Percentiles rank a stretch among this genome's conserved stretches.
Conservation (phyloP, 1,140 invertebrate genomes). For the Drosophila tani region DNA sequence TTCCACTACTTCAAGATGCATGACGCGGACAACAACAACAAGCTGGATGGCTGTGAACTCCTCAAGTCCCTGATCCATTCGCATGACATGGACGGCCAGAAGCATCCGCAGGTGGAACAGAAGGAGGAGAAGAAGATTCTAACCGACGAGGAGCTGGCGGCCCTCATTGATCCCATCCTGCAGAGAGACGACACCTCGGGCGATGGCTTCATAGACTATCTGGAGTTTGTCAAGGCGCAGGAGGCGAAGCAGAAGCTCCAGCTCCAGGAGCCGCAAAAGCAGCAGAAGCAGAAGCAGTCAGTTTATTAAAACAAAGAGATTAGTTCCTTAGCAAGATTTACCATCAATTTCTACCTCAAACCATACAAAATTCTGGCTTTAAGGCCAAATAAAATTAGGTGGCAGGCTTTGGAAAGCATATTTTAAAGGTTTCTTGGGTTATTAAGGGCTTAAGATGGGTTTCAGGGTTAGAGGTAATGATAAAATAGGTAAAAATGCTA, state of each 20-base stretch:
- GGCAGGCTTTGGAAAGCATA: no score
- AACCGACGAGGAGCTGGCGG: slow-evolving; percentile 94
- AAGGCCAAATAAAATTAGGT: not conserved
- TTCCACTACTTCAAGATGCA: slow-evolving; percentile 99
- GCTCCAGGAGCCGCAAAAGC: slow-evolving; percentile 18
- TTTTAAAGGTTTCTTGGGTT: not conserved
- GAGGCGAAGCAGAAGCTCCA: slow-evolving; percentile 87
- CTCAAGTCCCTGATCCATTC: slow-evolving; percentile 96
- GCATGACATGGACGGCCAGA: slow-evolving; percentile 92
- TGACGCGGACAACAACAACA: slow-evolving; percentile 97
- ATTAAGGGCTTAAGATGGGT: no score
- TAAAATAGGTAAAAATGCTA: no score
- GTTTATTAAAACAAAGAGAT: slow-evolving; percentile 62
- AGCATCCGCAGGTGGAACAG: slow-evolving; percentile 85
- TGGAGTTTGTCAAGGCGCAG: slow-evolving; percentile 96
- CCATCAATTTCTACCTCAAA: slow-evolving; percentile 25
- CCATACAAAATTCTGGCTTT: not conserved
- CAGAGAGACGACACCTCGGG: slow-evolving; percentile 95
- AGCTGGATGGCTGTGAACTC: slow-evolving; percentile 96
- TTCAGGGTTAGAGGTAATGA: no score
- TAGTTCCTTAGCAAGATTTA: slow-evolving; percentile 38
- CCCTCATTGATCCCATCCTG: slow-evolving; percentile 97
- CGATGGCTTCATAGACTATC: slow-evolving; percentile 98
- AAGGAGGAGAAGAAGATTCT: slow-evolving; percentile 93
- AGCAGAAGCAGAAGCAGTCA: slow-evolving; percentile 59